Evolutionary conservation across 2,888 invertebrate species (phyloP), one percentile per base, ranked within the genome.

Genomic region (Gastracanthus pulcherrimus): DNA sequence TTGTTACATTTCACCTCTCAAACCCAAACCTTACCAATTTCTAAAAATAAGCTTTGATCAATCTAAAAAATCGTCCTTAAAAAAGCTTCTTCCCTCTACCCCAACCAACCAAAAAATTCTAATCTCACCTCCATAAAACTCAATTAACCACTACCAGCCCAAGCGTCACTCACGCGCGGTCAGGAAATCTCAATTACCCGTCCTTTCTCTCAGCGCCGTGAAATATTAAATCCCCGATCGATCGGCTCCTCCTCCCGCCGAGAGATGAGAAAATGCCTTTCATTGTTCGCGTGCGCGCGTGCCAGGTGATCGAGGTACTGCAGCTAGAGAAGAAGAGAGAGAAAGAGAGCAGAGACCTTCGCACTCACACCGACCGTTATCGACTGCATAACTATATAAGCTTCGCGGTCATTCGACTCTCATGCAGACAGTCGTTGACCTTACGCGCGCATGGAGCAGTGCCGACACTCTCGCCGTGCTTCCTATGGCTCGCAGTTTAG

Each of bases 351-450:
- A 23, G 19, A n/a, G n/a, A n/a, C n/a, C 19, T 58, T 11, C 19
- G 16, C 29, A 26, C 62, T 16, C 23, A 38, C 29, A 13, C 36
- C 2, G 36, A 34, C 31, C 60, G 55, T 66, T 77, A 81, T 81
- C 71, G 70, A 81, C 77, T 72, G 74, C 62, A 74, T 67, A 66
- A 55, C 72, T 71, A 48, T 62, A 75, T 58, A 48, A 81, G 67
- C 76, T 26, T 41, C 62, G 26, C 81, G 82, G 82, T 82, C 79
- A 79, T 82, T 82, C 82, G 78, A 82, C 79, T 82, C 70, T 69
- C n/a, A 58, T 38, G 48, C 81, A 77, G 81, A 79, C 79, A 82
- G 82, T 82, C 82, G 75, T 79, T 79, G 82, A 82, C 82, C 82
- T 76, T 82, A 38, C 48, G 19, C 31, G 31, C 23, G 16, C 13